A percentile compares a stretch with the other conserved stretches of the same genome.
Conservation (phyloP, 2,888 invertebrate species). For the Danaus chrysippus region DNA sequence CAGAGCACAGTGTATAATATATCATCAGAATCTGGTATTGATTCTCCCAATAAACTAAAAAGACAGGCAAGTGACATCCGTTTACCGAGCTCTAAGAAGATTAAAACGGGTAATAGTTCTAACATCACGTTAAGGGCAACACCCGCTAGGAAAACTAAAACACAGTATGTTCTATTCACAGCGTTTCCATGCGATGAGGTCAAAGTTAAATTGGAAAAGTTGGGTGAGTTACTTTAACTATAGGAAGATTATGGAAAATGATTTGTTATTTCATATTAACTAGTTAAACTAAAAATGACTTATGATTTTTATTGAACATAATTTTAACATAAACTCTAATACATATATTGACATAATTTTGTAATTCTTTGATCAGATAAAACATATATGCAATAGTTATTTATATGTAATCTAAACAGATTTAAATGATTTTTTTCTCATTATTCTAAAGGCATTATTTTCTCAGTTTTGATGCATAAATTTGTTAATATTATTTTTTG, state of each 20-base stretch:
- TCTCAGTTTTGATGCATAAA: too few species aligned
- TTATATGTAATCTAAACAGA: too few species aligned
- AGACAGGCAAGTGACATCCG: conserved; percentile 42
- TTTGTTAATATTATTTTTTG: too few species aligned
- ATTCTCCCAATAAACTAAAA: conserved; percentile 48
- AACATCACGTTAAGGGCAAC: conserved; percentile 41
- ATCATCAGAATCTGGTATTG: conserved; percentile 48
- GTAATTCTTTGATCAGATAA: too few species aligned
- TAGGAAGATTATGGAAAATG: neutral
- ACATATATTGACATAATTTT: too few species aligned
- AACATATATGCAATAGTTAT: too few species aligned
- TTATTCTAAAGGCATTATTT: too few species aligned
- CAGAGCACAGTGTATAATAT: conserved; percentile 56
- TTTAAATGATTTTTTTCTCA: too few species aligned
- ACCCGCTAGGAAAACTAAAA: conserved; percentile 42
- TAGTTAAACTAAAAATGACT: too few species aligned
- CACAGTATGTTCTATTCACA: conserved; percentile 59
- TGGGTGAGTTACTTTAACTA: conserved; percentile 49
- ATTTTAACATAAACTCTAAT: too few species aligned
- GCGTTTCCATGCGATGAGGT: conserved; percentile 57
- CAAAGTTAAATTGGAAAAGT: conserved; percentile 50
- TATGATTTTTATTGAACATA: too few species aligned
- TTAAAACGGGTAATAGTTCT: conserved; percentile 36
- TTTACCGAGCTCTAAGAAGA: conserved; percentile 47
- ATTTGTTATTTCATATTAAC: too few species aligned